Evolutionary conservation across 2,797 vertebrate species (phyloP).

Genomic region (Pseudomugil gertrudae): DNA sequence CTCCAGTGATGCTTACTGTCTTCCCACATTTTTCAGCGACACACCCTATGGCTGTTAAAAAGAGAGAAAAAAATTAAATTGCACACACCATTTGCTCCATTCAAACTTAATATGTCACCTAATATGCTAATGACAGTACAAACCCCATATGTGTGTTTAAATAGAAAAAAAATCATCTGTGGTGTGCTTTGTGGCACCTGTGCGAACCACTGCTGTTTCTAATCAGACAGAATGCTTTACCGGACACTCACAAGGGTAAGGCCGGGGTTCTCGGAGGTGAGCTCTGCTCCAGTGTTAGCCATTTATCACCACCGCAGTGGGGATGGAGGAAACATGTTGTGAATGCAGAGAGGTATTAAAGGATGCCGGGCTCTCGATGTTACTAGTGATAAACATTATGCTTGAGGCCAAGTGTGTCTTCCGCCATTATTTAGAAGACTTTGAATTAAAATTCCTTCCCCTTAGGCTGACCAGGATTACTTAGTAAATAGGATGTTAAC

Average conservation of each 20-base stretch:
- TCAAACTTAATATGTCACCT: conserved; percentile 9
- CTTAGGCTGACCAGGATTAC: conserved; percentile 48
- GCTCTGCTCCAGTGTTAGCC: conserved; percentile 66
- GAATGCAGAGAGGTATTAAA: conserved; percentile 78
- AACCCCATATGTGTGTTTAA: conserved; percentile 19
- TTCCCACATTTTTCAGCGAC: conserved; percentile 48
- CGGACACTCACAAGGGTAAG: conserved; percentile 78
- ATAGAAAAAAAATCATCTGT: conserved; percentile 15
- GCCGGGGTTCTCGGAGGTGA: conserved; percentile 75
- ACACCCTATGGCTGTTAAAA: conserved; percentile 28
- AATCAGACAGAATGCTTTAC: conserved; percentile 76
- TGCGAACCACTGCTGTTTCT: conserved; percentile 53
- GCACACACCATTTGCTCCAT: conserved; percentile 20
- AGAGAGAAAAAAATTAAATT: conserved; percentile 8
- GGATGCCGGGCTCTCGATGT: conserved; percentile 71
- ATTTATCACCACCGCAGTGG: conserved; percentile 76
- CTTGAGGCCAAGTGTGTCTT: conserved; percentile 72
- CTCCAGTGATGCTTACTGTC: conserved; percentile 53
- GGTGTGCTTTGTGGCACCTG: conserved; percentile 31
- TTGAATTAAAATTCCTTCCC: conserved; percentile 62
- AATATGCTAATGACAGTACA: conserved; percentile 23
- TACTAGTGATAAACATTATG: conserved; percentile 76
- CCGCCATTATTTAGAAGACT: conserved; percentile 70
- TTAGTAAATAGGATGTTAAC: conserved; percentile 61
- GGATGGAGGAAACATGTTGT: conserved; percentile 64